Evolutionary conservation across 2,113 vertebrate genomes (phyloP).

Genomic region (Corapipo altera): DNA sequence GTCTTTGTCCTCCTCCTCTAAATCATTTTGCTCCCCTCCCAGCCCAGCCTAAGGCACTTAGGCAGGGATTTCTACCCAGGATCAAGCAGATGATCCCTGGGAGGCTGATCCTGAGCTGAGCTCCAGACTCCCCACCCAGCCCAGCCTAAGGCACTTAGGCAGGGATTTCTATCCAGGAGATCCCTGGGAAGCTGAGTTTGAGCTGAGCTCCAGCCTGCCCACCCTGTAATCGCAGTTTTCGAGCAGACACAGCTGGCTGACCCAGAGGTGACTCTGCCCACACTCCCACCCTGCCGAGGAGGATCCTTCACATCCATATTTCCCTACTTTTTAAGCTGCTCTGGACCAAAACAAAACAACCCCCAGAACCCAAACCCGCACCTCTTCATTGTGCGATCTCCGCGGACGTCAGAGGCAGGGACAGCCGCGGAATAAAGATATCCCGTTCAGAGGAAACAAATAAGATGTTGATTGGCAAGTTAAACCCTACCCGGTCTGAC

Average conservation of each 20-base stretch:
- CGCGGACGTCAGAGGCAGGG: not conserved
- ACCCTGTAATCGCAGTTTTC: accelerated
- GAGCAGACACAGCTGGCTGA: not conserved
- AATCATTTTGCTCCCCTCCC: not conserved
- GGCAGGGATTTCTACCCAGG: not conserved
- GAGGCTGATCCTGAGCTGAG: not conserved
- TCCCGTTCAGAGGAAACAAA: slow-evolving; percentile 40
- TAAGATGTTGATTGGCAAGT: slow-evolving; percentile 57
- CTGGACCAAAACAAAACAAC: not conserved
- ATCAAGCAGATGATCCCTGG: not conserved
- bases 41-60: not conserved
- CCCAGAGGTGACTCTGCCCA: not conserved
- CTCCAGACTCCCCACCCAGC: not conserved
- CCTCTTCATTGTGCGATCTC: slow-evolving; percentile 8
- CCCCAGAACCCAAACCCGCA: not conserved
- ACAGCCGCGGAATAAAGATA: not conserved
- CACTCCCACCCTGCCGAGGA: not conserved
- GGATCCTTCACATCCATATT: not conserved
- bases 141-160: not conserved
- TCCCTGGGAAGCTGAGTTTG: not conserved
- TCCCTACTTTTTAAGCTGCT: not conserved
- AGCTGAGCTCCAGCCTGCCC: not conserved
- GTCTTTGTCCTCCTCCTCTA: not conserved
- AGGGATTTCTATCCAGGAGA: too few relatives aligned
- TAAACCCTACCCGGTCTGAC: slow-evolving; percentile 28